Evolutionary conservation across 53 echinoderm and acorn worm species (phyloP), one percentile per base, ranked within the genome.

Genomic region (Paracentrotus lividus): DNA sequence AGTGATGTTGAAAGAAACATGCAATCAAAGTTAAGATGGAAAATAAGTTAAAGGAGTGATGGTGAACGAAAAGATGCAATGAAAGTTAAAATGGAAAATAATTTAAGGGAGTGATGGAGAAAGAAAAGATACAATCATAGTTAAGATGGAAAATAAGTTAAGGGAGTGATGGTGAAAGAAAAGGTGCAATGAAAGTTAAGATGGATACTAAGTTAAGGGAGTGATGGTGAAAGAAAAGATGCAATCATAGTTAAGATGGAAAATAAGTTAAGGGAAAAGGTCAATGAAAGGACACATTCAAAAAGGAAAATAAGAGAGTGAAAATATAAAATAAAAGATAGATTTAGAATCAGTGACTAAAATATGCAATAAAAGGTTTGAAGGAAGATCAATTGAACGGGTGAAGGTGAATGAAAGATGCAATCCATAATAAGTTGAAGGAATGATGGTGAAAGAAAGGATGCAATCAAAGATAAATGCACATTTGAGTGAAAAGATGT

Each of bases 381-480:
- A n/a, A 20, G 85, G 44, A 14, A 13, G 9, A 8, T 5, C 23
- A n/a, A 20, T 47, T 16, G 49, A 15, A 29, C 20, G 31, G n/a
- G 51, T 85, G 85, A 52, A 27, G 85, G 85, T 9, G 29, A 47
- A 43, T 78, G 53, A 56, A 56, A 31, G 88, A 87, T 84, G 84
- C 47, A 15, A 13, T 15, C 0, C 8, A 84, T 49, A 27, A 65
- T 40, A 42, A 89, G 23, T 0, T n/a, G 26, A 64, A 27, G 66
- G 23, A 65, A 14, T 44, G 38, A 47, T 67, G 49, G 68, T 49
- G 90, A 67, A 47, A 49, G 5, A 42, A 20, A 16, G 6, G 90
- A 45, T 67, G 90, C 8, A 66, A 42, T 31, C 12, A 2, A 49
- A 13, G 69, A 49, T 23, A 67, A 33, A n/a, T n/a, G n/a, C n/a